Evolutionary conservation across 1,140 invertebrate species (phyloP).

Genomic region (Stegodyphus dumicola): DNA sequence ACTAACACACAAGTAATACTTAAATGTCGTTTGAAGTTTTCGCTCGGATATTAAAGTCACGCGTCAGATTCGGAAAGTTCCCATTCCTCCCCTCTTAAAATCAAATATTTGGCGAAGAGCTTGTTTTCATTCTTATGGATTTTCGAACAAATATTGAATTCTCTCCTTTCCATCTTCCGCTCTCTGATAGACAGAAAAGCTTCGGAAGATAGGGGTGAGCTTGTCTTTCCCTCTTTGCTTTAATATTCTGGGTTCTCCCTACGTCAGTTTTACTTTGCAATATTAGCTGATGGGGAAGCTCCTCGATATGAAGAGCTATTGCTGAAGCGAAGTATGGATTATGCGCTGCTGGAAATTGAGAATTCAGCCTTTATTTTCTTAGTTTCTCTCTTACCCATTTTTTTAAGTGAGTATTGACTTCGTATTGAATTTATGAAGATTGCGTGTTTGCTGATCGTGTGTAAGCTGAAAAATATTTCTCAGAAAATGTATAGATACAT

Average conservation of each 20-base stretch:
- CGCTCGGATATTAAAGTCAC: slow-evolving; percentile 38
- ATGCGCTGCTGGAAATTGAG: too few relatives aligned
- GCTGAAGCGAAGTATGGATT: too few relatives aligned
- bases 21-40: slow-evolving; percentile 22
- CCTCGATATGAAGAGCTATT: too few relatives aligned
- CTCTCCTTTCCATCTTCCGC: neutral
- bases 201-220: slow-evolving; percentile 7
- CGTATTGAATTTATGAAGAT: too few relatives aligned
- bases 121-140: slow-evolving; percentile 55
- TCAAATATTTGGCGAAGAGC: slow-evolving; percentile 49
- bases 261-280: slow-evolving; percentile 24
- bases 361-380: too few relatives aligned
- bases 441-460: too few relatives aligned
- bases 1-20: too few relatives aligned
- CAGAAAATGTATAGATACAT: too few relatives aligned
- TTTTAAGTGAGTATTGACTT: too few relatives aligned
- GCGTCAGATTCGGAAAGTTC: neutral
- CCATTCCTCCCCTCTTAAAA: neutral
- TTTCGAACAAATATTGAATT: slow-evolving; percentile 54
- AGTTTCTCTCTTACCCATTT: too few relatives aligned
- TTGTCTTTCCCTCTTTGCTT: neutral
- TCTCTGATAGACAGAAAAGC: neutral
- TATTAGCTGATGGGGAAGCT: too few relatives aligned
- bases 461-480: too few relatives aligned
- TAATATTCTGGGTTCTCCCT: slow-evolving; percentile 24